Conservation (phyloP, 1,140 invertebrate species). For the Leptinotarsa undecemlineata region DNA sequence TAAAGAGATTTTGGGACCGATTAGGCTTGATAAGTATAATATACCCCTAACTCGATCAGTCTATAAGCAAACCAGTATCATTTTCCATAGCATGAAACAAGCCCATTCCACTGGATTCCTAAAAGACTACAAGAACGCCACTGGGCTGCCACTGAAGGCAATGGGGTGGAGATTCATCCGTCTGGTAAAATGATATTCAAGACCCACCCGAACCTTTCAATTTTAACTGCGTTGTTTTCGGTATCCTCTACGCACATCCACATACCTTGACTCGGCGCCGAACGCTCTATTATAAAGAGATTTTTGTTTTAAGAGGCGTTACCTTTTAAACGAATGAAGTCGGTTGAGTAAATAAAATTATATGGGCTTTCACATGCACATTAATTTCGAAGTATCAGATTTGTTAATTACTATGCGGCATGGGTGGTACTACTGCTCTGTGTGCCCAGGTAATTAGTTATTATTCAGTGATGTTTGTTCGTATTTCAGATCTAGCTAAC, state of each 20-base stretch:
- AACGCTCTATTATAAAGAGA: conserved; percentile 44
- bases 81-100: no score
- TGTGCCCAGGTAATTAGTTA: not conserved
- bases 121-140: not conserved
- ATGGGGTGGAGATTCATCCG: conserved; percentile 7
- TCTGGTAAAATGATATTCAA: conserved; percentile 1
- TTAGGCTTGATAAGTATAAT: no score
- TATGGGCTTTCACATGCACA: conserved; percentile 40
- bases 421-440: conserved; percentile 32
- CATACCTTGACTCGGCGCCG: conserved; percentile 29
- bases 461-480: not conserved
- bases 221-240: conserved; percentile 17
- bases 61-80: no score
- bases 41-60: no score
- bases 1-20: no score
- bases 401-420: conserved; percentile 34
- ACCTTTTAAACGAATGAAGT: conserved; percentile 40
- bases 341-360: conserved; percentile 48
- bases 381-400: conserved; percentile 34
- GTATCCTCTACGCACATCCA: conserved; percentile 13
- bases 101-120: no score
- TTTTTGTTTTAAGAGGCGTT: conserved; percentile 46
- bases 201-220: conserved; percentile 5
- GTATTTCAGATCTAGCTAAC: no score
- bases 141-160: not conserved